Evolutionary conservation across 2,797 vertebrate genomes (phyloP).

Genomic region (Myoxocephalus aenaeus): DNA sequence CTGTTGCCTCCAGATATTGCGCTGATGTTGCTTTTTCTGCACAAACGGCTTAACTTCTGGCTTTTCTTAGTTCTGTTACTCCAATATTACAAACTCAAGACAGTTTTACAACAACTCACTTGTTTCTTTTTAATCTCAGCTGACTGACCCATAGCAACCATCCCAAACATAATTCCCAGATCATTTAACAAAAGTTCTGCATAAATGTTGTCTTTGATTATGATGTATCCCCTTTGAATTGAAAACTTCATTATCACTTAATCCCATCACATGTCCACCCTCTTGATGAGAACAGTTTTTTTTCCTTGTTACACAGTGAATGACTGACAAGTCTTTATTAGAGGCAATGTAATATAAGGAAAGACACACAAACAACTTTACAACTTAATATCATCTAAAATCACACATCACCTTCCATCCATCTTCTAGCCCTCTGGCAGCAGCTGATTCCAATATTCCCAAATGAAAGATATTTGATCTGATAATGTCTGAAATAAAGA

Average conservation of each 20-base stretch:
- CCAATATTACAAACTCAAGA: constrained; percentile 52
- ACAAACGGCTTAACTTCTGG: constrained; percentile 13
- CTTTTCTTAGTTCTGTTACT: constrained; percentile 43
- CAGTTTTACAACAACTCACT: constrained; percentile 40
- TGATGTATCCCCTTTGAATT: constrained; percentile 17
- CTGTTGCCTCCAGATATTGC: constrained; percentile 39
- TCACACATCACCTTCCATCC: constrained; percentile 19
- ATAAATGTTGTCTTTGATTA: not conserved
- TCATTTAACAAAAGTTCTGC: constrained; percentile 24
- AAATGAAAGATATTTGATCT: constrained; percentile 47
- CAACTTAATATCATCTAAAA: constrained; percentile 34
- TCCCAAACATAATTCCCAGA: constrained; percentile 19
- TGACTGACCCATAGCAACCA: constrained; percentile 34
- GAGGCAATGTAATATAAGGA: not conserved
- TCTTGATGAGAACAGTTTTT: not conserved
- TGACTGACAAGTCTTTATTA: constrained; percentile 16
- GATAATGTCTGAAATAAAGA: constrained; percentile 43
- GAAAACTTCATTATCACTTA: not conserved
- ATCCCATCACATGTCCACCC: not conserved
- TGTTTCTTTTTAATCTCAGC: constrained; percentile 47
- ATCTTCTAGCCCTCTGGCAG: constrained; percentile 6
- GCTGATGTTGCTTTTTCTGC: constrained; percentile 18
- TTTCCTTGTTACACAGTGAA: not conserved
- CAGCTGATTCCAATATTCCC: constrained; percentile 45
- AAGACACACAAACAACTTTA: constrained; percentile 6